Percentiles rank a stretch among this genome's conserved stretches.
Conservation (phyloP, 1,140 invertebrate species). For the Diabrotica undecimpunctata region DNA sequence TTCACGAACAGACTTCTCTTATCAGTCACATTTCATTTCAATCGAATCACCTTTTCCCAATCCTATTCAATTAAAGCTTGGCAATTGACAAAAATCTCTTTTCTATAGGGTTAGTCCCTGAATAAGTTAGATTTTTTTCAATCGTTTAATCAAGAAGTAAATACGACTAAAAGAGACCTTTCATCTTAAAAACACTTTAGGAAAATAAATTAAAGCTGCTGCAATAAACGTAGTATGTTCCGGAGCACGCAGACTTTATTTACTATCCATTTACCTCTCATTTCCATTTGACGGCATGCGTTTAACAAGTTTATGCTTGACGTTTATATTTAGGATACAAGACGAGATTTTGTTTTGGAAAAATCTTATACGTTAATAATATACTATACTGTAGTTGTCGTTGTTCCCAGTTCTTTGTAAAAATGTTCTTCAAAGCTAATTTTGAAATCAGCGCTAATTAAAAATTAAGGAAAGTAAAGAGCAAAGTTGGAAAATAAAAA, state of each 20-base stretch:
- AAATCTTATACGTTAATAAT: no score
- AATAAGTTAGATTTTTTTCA: neutral
- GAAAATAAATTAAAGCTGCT: neutral
- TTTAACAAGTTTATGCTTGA: neutral
- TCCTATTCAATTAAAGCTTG: neutral
- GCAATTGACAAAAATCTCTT: neutral
- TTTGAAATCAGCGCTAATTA: no score
- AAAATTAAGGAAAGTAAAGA: no score
- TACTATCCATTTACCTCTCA: neutral
- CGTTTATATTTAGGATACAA: no score
- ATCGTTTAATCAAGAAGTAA: neutral
- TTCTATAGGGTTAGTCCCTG: neutral
- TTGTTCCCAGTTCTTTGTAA: no score
- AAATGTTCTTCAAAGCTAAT: no score
- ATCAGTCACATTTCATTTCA: neutral
- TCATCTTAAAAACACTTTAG: neutral
- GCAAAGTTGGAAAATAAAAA: no score
- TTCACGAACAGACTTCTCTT: neutral
- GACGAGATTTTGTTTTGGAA: no score
- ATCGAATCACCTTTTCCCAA: neutral
- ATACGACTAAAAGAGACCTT: neutral
- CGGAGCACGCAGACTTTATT: neutral
- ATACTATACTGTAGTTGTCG: no score
- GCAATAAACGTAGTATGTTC: neutral
- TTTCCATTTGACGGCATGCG: neutral